Conservation (phyloP, 2,113 vertebrate genomes). For the Syngnathus floridae region DNA sequence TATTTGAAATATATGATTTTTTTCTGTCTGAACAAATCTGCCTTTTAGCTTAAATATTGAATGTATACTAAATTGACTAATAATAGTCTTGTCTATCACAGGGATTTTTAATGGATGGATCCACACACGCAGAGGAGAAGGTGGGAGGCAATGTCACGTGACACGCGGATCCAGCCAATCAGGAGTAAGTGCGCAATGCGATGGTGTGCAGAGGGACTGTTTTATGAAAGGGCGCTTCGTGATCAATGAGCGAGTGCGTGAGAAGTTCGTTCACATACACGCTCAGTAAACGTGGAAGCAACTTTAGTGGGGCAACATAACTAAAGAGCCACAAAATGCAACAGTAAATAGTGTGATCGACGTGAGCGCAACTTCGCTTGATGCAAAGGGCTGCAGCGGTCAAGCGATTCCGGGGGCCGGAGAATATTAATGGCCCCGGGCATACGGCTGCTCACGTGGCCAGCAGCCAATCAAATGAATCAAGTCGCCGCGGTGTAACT, state of each 20-base stretch:
- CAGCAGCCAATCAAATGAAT: constrained; percentile 30
- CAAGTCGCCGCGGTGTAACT: constrained; percentile 34
- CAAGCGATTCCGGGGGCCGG: constrained; percentile 40
- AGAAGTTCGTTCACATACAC: neutral
- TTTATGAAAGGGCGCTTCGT: constrained; percentile 49
- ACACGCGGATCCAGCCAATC: constrained; percentile 40
- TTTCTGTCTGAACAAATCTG: too few species aligned
- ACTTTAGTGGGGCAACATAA: constrained; percentile 13
- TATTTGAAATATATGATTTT: neutral
- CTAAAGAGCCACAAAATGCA: neutral
- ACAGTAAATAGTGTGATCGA: neutral
- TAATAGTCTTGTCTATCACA: too few species aligned
- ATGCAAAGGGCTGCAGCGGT: constrained; percentile 45
- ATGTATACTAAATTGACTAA: too few species aligned
- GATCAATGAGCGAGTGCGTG: constrained; percentile 41
- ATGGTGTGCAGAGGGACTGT: constrained; percentile 57
- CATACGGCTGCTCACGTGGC: constrained; percentile 23
- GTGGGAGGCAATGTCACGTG: constrained; percentile 46
- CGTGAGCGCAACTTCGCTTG: constrained; percentile 46
- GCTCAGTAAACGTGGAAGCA: neutral
- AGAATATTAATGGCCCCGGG: too few species aligned
- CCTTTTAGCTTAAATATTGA: too few species aligned
- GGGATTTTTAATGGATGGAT: too few species aligned
- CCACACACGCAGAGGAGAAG: neutral
- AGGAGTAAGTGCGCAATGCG: constrained; percentile 67